Conservation (phyloP, 2,888 invertebrate species). For the Branchipolynoe longqiensis region DNA sequence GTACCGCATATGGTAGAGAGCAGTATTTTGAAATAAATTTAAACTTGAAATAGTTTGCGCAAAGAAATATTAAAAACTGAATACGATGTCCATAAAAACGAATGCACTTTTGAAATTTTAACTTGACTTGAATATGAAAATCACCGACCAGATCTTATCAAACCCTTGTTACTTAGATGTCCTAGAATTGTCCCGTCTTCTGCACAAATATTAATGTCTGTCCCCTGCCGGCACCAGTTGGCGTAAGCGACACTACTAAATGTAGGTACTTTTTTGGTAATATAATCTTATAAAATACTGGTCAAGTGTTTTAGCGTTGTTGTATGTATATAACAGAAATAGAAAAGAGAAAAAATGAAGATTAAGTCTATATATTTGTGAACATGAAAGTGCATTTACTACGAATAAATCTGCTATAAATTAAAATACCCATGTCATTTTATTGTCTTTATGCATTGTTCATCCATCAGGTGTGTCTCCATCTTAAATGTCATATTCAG, state of each 20-base stretch:
- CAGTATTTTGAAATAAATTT: neutral
- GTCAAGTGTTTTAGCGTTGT: conserved; percentile 41
- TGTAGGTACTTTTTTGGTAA: conserved; percentile 48
- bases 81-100: too few relatives aligned
- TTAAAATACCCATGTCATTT: too few relatives aligned
- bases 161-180: conserved; percentile 27
- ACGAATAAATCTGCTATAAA: conserved; percentile 57
- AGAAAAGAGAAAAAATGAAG: too few relatives aligned
- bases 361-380: conserved; percentile 55
- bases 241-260: neutral
- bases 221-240: neutral
- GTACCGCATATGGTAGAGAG: neutral
- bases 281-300: conserved; percentile 45
- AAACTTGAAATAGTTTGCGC: conserved; percentile 14
- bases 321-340: conserved; percentile 34
- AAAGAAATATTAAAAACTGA: too few relatives aligned
- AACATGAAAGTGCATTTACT: conserved; percentile 53
- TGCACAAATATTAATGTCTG: conserved; percentile 22
- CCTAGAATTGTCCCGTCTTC: conserved; percentile 38
- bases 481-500: too few relatives aligned
- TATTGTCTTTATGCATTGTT: too few relatives aligned
- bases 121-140: too few relatives aligned
- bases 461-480: too few relatives aligned
- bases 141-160: too few relatives aligned
- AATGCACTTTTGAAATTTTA: too few relatives aligned